Evolutionary conservation across 2,113 vertebrate genomes (phyloP).

Genomic region (Oreocharis arfaki): DNA sequence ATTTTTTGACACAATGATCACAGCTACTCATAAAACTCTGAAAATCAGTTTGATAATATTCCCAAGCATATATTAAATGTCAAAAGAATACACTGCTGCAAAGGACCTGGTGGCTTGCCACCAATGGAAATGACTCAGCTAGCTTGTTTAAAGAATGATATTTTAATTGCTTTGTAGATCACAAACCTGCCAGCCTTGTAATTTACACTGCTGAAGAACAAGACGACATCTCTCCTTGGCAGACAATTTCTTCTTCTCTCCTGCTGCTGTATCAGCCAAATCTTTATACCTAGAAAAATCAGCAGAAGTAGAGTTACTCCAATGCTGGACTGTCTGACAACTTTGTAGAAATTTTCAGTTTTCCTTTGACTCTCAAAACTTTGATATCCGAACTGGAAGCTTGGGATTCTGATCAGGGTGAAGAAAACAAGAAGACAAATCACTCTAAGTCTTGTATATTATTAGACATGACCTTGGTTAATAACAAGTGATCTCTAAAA

Average conservation of each 20-base stretch:
- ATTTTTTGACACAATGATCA: neutral
- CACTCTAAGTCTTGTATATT: neutral
- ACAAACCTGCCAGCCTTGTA: slow-evolving; percentile 95
- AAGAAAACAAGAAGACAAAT: neutral
- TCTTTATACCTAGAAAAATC: slow-evolving; percentile 81
- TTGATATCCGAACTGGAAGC: neutral
- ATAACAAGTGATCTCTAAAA: neutral
- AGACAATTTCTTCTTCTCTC: slow-evolving; percentile 75
- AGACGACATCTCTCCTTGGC: slow-evolving; percentile 82
- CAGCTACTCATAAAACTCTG: neutral
- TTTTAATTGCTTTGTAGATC: slow-evolving; percentile 18
- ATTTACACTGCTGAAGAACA: slow-evolving; percentile 84
- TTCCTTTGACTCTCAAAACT: neutral
- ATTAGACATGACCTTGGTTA: neutral
- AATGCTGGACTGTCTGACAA: neutral
- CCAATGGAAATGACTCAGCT: slow-evolving; percentile 33
- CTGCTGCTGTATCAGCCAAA: slow-evolving; percentile 74
- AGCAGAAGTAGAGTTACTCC: slow-evolving; percentile 17
- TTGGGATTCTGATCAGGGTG: neutral
- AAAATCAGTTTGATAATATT: neutral
- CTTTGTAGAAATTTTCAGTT: neutral
- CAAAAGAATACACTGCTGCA: neutral
- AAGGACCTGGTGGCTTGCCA: slow-evolving; percentile 2
- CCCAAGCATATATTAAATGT: neutral
- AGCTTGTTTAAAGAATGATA: slow-evolving; percentile 5